These are phyloP conservation scores for Maniola hyperantus DNA, from an alignment of 2,888 invertebrate species.

Conservation along the genomic window DNA sequence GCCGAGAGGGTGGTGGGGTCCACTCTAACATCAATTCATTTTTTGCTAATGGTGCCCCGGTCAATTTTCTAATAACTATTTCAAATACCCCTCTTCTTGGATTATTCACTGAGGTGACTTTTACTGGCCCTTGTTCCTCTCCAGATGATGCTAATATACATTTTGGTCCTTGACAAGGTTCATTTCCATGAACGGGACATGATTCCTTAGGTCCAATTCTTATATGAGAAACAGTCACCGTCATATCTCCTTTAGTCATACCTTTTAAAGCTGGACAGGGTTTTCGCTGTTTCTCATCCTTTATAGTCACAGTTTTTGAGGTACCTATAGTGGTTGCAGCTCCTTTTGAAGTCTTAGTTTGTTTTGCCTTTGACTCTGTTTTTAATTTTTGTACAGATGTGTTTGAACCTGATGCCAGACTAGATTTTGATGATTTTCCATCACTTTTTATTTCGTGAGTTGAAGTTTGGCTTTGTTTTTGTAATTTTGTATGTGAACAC, in stretches of 20 bases:
- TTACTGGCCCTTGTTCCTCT: constrained; percentile 60
- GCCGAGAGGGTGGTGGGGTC: constrained; percentile 66
- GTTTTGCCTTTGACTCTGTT: constrained; percentile 21
- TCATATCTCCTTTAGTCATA: constrained; percentile 57
- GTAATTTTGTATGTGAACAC: constrained; percentile 41
- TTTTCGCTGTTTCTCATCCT: constrained; percentile 48
- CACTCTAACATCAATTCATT: constrained; percentile 76
- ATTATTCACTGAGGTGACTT: constrained; percentile 62
- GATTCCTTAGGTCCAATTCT: constrained; percentile 61
- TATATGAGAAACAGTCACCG: constrained; percentile 68
- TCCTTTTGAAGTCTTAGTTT: constrained; percentile 41
- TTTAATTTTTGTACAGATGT: constrained; percentile 11
- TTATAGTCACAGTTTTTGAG: constrained; percentile 58
- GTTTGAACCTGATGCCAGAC: constrained; percentile 18
- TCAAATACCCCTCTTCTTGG: constrained; percentile 75
- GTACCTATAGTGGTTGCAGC: constrained; percentile 47
- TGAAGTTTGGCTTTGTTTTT: constrained; percentile 42
- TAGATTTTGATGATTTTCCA: constrained; percentile 28
- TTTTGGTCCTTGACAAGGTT: constrained; percentile 66
- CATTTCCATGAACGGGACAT: constrained; percentile 61
- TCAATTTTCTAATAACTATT: constrained; percentile 67
- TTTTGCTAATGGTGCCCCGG: constrained; percentile 68
- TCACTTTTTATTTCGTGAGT: constrained; percentile 38
- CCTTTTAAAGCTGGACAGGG: constrained; percentile 50
- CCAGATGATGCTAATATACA: constrained; percentile 55